phyloP scores from a whole-genome alignment of 2,797 vertebrate genomes.

The Enteromius argenteus region DNA sequence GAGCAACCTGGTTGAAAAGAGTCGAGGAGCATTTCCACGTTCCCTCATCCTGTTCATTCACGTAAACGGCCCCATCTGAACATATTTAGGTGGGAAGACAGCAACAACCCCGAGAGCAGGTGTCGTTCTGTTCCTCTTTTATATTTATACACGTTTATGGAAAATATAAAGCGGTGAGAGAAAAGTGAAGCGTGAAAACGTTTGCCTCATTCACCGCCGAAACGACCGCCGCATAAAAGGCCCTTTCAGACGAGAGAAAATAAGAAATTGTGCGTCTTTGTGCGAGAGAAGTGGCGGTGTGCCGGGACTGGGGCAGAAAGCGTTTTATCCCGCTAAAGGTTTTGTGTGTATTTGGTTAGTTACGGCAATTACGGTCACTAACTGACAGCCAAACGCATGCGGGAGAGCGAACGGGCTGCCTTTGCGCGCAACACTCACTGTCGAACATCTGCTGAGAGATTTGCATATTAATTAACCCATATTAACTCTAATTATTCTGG shows the following conservation, averaged over 20 bases:
- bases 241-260: conserved; percentile 88
- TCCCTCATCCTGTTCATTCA: conserved; percentile 60
- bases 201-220: conserved; percentile 71
- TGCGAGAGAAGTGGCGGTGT: conserved; percentile 93
- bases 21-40: conserved; percentile 61
- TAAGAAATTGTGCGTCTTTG: conserved; percentile 95
- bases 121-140: conserved; percentile 60
- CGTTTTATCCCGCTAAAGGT: conserved; percentile 78
- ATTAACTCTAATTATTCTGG: conserved; percentile 99
- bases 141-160: conserved; percentile 65
- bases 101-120: conserved; percentile 62
- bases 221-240: conserved; percentile 82
- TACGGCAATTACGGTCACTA: conserved; percentile 99
- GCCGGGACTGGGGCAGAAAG: conserved; percentile 93
- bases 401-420: conserved; percentile 97
- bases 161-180: conserved; percentile 60
- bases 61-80: conserved; percentile 47
- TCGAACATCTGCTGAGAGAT: conserved; percentile 99
- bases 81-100: conserved; percentile 59
- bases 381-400: conserved; percentile 99
- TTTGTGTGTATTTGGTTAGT: conserved; percentile 98
- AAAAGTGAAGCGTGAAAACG: conserved; percentile 76
- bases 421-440: conserved; percentile 93
- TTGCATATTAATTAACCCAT: conserved; percentile 99
- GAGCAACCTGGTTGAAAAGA: conserved; percentile 63